phyloP scores from a whole-genome alignment of 2,888 invertebrate species.

The Cantharis rufa region DNA sequence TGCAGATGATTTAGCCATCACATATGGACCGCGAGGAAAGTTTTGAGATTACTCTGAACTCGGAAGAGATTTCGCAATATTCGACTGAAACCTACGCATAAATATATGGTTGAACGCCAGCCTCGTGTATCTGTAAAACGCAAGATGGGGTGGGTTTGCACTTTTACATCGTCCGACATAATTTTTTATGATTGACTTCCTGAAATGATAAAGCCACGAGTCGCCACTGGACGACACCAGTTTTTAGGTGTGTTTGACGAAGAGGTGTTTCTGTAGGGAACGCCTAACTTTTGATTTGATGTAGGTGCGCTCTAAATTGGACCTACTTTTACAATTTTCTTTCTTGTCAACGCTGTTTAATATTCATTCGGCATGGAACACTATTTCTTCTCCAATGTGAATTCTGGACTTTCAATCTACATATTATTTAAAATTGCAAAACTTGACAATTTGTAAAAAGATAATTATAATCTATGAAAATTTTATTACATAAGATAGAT shows the following conservation, averaged over 20 bases:
- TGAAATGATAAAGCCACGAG: no score
- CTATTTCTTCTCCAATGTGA: no score
- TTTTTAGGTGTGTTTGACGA: neutral
- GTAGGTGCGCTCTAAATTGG: neutral
- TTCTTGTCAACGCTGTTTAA: neutral
- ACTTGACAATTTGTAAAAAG: neutral
- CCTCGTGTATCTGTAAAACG: no score
- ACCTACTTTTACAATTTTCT: neutral
- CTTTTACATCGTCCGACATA: no score
- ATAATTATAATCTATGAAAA: neutral
- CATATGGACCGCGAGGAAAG: no score
- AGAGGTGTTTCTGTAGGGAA: neutral
- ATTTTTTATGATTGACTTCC: no score
- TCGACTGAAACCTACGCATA: no score
- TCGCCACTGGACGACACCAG: neutral
- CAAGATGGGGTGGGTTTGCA: no score
- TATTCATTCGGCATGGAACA: neutral
- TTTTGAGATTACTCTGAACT: no score
- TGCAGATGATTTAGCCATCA: no score
- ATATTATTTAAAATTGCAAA: neutral
- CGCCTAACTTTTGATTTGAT: neutral
- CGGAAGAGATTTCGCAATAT: no score
- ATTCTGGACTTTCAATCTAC: neutral
- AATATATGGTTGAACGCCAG: no score
- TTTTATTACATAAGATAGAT: neutral